Evolutionary conservation across 2,888 invertebrate species (phyloP), one percentile per base, ranked within the genome.

Genomic region (Cerceris rybyensis): DNA sequence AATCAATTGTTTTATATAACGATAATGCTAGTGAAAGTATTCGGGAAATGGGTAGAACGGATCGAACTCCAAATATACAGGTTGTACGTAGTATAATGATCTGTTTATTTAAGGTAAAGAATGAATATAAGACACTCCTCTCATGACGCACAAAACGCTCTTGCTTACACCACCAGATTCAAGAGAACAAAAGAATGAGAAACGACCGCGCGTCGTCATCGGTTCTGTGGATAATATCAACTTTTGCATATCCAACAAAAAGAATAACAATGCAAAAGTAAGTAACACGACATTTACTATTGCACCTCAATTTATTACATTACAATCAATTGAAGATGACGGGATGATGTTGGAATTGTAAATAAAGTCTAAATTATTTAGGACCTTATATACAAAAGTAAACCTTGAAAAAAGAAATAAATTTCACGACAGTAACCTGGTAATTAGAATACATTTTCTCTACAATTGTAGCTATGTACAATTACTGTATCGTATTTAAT

Each of bases 281-380:
- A 55, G 41, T 8, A 52, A 16, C 17, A 65, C 28, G 59, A 67
- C 42, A 61, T 58, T 54, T 54, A 58, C 52, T 63, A 50, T 16
- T 59, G 68, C n/a, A 64, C 13, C 0, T 49, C n/a, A 28, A 57
- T 67, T 64, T 64, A 59, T 59, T 74, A 43, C 16, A 6, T 13
- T 67, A 61, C 42, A 72, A 42, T 57, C 16, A 72, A 7, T 66
- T 61, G 28, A 61, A 50, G 39, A 70, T n/a, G 28, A 61, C 42
- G 50, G 59, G 13, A 16, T 41, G 43, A 57, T 13, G 7, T 42
- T 28, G 41, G 49, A 28, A 17, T 46, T 61, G 13, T 6, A 50
- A 55, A 54, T 17, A 55, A 60, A 64, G 59, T 46, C 58, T 7
- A 43, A 50, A 57, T 66, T 50, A n/a, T 50, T n/a, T 7, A 7